Base-by-base conservation (phyloP, 2,113 vertebrate genomes). In the Sakesphorus luctuosus region DNA sequence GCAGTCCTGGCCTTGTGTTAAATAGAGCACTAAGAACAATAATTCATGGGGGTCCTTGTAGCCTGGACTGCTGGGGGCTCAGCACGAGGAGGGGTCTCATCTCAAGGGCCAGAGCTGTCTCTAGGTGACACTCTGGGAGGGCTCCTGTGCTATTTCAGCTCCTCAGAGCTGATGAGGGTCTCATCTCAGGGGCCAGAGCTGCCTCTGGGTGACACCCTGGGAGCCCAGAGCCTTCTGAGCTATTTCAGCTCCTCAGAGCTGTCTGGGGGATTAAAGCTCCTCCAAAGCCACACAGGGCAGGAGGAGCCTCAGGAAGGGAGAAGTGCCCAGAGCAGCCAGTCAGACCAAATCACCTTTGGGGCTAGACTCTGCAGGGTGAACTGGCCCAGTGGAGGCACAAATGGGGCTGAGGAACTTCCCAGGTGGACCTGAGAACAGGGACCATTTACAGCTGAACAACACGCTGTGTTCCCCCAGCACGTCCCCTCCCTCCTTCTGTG, bases 201-300 rank as follows among this genome's bases (percentile, higher is more conserved):
- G n/a, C 13, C 28, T 62, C 17, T 1, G 5, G 43, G 40, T 0
- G 2, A 68, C 93, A 84, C 0, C 1, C 9, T 2, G 0, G 24
- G 23, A 69, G 15, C n/a, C n/a, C n/a, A n/a, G n/a, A n/a, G n/a
- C n/a, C n/a, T n/a, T n/a, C n/a, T n/a, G n/a, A n/a, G n/a, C n/a
- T n/a, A n/a, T n/a, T n/a, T n/a, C 38, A 38, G 38, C 38, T 84
- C 3, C 1, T 1, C 13, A 33, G 49, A 68, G 49, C 25, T 87
- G 43, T 63, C 65, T 35, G 50, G 38, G 56, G 63, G 52, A 77
- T 88, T 95, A 77, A 77, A 94, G 78, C 24, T 59, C 33, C 36
- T 62, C 26, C 2, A 0, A 26, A 8, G 8, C 33, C 55, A 77
- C 33, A n/a, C 18, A 55, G 66, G 49, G 28, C n/a, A 79, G 55